These are phyloP conservation scores for Didymodactylos carnosus DNA, from an alignment of 2,888 invertebrate genomes.

Conservation along the genomic window DNA sequence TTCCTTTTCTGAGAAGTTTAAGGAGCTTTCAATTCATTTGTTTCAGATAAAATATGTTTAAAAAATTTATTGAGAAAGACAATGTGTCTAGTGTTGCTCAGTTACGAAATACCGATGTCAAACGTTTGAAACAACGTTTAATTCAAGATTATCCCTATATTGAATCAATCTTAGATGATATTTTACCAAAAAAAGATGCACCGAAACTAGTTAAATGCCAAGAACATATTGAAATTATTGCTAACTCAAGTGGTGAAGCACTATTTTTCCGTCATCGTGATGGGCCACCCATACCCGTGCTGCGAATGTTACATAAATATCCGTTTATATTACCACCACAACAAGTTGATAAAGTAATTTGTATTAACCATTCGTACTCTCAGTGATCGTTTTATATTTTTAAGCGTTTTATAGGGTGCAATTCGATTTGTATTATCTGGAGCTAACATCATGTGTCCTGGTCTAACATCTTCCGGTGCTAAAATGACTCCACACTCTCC, in stretches of 20 bases:
- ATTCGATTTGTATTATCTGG: slow-evolving; percentile 94
- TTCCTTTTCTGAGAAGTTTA: no score
- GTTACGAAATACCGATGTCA: slow-evolving; percentile 91
- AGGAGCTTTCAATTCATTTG: no score
- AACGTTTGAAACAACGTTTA: slow-evolving; percentile 66
- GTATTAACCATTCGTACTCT: no score
- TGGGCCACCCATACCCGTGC: slow-evolving; percentile 75
- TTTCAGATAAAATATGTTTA: background rate
- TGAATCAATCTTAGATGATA: slow-evolving; percentile 44
- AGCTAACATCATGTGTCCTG: slow-evolving; percentile 99
- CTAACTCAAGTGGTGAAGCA: slow-evolving; percentile 67
- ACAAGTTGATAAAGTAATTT: slow-evolving; percentile 79
- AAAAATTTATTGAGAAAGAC: slow-evolving; percentile 85
- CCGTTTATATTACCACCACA: slow-evolving; percentile 40
- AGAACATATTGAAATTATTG: slow-evolving; percentile 88
- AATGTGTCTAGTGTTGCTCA: slow-evolving; percentile 86
- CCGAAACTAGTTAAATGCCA: slow-evolving; percentile 42
- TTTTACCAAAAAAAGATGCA: slow-evolving; percentile 33
- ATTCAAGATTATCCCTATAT: slow-evolving; percentile 67
- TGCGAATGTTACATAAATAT: slow-evolving; percentile 85
- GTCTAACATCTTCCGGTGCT: slow-evolving; percentile 88
- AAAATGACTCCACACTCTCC: slow-evolving; percentile 70
- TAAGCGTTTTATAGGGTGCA: no score
- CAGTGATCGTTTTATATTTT: no score
- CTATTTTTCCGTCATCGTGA: slow-evolving; percentile 88